A percentile compares a stretch with the other conserved stretches of the same genome.
Evolutionary conservation across 2,888 invertebrate genomes (phyloP).

Genomic region (Prenolepis imparis): DNA sequence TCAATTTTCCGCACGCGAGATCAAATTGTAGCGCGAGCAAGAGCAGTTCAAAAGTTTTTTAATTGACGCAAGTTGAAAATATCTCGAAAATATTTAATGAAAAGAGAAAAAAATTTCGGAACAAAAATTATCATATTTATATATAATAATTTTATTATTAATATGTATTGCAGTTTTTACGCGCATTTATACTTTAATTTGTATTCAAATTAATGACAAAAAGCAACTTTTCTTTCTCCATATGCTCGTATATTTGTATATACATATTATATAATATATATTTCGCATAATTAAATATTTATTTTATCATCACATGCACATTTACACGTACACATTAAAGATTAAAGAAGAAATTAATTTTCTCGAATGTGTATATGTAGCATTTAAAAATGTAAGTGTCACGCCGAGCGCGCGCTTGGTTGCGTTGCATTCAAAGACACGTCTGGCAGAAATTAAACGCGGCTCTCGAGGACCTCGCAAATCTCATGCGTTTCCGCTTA

Average conservation of each 20-base stretch:
- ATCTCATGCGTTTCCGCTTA: conserved; percentile 45
- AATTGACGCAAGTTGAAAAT: not conserved
- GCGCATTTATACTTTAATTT: not conserved
- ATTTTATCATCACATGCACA: not conserved
- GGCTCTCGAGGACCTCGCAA: conserved; percentile 24
- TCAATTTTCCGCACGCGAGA: conserved; percentile 18
- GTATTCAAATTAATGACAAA: not conserved
- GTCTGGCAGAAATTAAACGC: conserved; percentile 33
- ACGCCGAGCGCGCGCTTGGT: not conserved
- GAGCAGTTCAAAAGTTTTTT: not conserved
- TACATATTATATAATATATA: not conserved
- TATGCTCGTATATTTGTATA: not conserved
- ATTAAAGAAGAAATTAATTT: not conserved
- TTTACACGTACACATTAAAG: not conserved
- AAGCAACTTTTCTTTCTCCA: not conserved
- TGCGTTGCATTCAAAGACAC: conserved; percentile 23
- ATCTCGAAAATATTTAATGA: not conserved
- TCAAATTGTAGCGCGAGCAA: not conserved
- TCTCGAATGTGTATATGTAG: not conserved
- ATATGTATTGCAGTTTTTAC: not conserved
- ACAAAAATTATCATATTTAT: not conserved
- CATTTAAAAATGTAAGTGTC: not conserved
- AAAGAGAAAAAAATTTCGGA: not conserved
- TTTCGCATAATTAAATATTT: not conserved
- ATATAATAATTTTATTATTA: not conserved